Percentiles rank a stretch among this genome's conserved stretches.
Evolutionary conservation across 1,140 invertebrate species (phyloP).

Genomic region (Gonioctena quinquepunctata): DNA sequence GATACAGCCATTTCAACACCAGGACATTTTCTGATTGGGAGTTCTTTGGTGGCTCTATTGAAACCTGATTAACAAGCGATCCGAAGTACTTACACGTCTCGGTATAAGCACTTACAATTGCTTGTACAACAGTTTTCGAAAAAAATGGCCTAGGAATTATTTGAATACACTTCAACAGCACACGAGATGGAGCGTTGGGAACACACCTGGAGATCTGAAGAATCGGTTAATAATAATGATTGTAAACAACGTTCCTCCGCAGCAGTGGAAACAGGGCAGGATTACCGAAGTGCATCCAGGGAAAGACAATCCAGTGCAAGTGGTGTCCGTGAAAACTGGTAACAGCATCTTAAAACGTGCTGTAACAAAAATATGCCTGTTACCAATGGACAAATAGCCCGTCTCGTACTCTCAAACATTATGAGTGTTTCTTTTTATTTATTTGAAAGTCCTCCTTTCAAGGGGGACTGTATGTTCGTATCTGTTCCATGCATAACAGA

Average conservation of each 20-base stretch:
- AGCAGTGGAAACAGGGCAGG: slow-evolving; percentile 41
- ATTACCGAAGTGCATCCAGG: slow-evolving; percentile 46
- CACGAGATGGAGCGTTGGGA: slow-evolving; percentile 38
- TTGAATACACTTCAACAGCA: slow-evolving; percentile 34
- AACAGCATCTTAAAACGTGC: slow-evolving; percentile 12
- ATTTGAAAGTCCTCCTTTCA: too few relatives aligned
- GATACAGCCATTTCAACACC: slow-evolving; percentile 29
- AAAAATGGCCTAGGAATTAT: slow-evolving; percentile 40
- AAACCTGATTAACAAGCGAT: neutral
- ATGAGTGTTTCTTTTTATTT: too few relatives aligned
- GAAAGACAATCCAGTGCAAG: slow-evolving; percentile 31
- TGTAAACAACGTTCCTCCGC: slow-evolving; percentile 32
- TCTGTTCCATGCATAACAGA: too few relatives aligned
- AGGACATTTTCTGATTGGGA: too few relatives aligned
- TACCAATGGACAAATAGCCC: too few relatives aligned
- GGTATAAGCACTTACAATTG: slow-evolving; percentile 8
- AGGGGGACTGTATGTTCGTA: too few relatives aligned
- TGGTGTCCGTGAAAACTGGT: slow-evolving; percentile 44
- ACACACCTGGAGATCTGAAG: slow-evolving; percentile 19
- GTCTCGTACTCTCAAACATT: too few relatives aligned
- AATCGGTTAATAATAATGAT: slow-evolving; percentile 49
- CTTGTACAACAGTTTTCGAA: slow-evolving; percentile 43
- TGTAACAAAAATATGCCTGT: slow-evolving; percentile 29
- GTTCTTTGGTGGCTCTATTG: slow-evolving; percentile 12
- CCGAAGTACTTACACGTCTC: neutral